These are phyloP conservation scores for Tineola bisselliella DNA, from an alignment of 2,888 invertebrate genomes.

Conservation along the genomic window DNA sequence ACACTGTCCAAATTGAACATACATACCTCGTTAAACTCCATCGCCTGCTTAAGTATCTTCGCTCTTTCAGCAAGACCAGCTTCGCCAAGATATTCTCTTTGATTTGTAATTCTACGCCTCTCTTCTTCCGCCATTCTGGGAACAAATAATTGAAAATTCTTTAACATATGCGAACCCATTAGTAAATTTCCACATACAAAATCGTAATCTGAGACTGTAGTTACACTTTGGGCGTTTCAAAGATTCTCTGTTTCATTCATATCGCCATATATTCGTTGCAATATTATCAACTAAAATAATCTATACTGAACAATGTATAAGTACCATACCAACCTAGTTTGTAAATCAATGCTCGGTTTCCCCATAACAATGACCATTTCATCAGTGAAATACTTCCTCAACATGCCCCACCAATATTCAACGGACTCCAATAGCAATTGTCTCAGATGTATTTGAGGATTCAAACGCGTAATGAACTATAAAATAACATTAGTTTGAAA, in stretches of 20 bases:
- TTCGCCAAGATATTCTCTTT: conserved; percentile 71
- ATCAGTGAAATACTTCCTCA: conserved; percentile 74
- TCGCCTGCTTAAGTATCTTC: conserved; percentile 72
- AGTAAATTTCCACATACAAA: neutral
- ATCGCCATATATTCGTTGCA: neutral
- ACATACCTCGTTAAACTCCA: conserved; percentile 77
- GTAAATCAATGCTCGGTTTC: conserved; percentile 56
- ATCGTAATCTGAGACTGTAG: neutral
- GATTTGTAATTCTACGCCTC: conserved; percentile 73
- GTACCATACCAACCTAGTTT: conserved; percentile 37
- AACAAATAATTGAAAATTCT: too few species aligned
- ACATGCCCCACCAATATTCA: conserved; percentile 76
- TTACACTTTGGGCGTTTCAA: too few species aligned
- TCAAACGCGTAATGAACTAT: conserved; percentile 75
- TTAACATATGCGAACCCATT: too few species aligned
- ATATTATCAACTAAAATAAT: too few species aligned
- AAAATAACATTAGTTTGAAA: too few species aligned
- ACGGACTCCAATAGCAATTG: conserved; percentile 70
- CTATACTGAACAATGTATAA: neutral
- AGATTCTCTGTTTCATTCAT: too few species aligned
- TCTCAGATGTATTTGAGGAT: conserved; percentile 71
- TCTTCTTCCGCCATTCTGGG: conserved; percentile 76
- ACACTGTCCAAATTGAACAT: too few species aligned
- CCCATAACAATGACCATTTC: conserved; percentile 71
- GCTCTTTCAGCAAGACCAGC: conserved; percentile 74